Base-by-base conservation (phyloP, 2,113 vertebrate genomes). In the Platichthys flesus region DNA sequence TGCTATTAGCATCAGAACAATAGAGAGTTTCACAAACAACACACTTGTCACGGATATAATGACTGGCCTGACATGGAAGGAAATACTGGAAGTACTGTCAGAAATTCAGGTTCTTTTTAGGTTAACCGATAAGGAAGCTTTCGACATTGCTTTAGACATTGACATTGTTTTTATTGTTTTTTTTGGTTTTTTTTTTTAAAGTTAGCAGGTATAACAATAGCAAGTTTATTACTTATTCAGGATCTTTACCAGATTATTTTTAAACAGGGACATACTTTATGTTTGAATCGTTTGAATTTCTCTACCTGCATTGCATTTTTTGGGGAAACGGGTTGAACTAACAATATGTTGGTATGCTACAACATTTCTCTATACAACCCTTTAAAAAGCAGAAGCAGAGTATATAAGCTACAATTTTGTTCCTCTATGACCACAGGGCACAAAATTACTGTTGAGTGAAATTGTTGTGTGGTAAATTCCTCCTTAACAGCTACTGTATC, bases 1-100 rank as follows among this genome's bases (percentile, higher is more conserved):
- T 83, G 79, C 68, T 84, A 75, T 88, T 90, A 83, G 79, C 76
- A 65, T 88, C 58, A 60, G 78, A 90, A 92, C 90, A 92, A 92
- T 92, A 21, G 84, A 85, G 73, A 78, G 76, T 77, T 84, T 82
- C 51, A 78, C 69, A 64, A 84, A 74, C 83, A 85, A 68, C 66
- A 81, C 21, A 42, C 56, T 69, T 42, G 64, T 63, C 61, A 82
- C 51, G 71, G 67, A 85, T 76, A 57, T 26, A 80, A 59, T 81
- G 10, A 60, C 55, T 64, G 62, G 65, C 58, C 40, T 76, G 65
- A 72, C 57, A 47, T 49, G 59, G 42, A 70, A 61, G 21, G 35
- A 81, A 28, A 45, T 47, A 28, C 65, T 64, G 55, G 60, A 78
- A 67, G 55, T 47, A 15, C 37, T 47, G 5, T 73, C 42, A 77